A percentile compares a stretch with the other conserved stretches of the same genome.
phyloP scores from a whole-genome alignment of 2,797 vertebrate species.

The Clarias fuscus region DNA sequence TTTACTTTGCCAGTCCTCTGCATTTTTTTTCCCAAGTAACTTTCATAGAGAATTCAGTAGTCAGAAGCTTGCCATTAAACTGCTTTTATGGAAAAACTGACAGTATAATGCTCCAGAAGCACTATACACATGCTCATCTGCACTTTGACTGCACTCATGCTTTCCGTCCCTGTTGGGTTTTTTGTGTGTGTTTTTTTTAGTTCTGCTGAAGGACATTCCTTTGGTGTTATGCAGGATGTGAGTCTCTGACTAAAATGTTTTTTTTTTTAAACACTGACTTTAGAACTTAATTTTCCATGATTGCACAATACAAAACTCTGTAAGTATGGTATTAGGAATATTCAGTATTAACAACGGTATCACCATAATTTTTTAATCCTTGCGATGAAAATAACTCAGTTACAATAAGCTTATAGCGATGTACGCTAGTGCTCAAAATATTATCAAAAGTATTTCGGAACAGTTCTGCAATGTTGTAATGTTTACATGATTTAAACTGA shows the following conservation, averaged over 20 bases:
- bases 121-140: not conserved
- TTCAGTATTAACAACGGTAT: slow-evolving; percentile 22
- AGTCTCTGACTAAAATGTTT: slow-evolving; percentile 19
- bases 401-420: slow-evolving; percentile 14
- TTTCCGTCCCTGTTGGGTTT: slow-evolving; percentile 5
- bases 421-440: not conserved
- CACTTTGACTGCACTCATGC: slow-evolving; percentile 36
- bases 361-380: not conserved
- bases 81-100: not conserved
- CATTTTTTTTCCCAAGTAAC: not conserved
- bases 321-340: not conserved
- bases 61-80: not conserved
- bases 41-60: not conserved
- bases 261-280: slow-evolving; percentile 15
- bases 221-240: slow-evolving; percentile 18
- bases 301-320: slow-evolving; percentile 21
- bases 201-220: slow-evolving; percentile 24
- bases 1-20: not conserved
- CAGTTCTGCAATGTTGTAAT: slow-evolving; percentile 22
- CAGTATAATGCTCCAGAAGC: not conserved
- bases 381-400: not conserved
- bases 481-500: slow-evolving; percentile 49
- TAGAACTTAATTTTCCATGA: slow-evolving; percentile 5
- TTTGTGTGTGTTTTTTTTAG: not conserved
- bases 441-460: slow-evolving; percentile 24